These are phyloP conservation scores for Minunthozetes semirufus DNA, from an alignment of 2,888 invertebrate genomes.

Conservation along the genomic window DNA sequence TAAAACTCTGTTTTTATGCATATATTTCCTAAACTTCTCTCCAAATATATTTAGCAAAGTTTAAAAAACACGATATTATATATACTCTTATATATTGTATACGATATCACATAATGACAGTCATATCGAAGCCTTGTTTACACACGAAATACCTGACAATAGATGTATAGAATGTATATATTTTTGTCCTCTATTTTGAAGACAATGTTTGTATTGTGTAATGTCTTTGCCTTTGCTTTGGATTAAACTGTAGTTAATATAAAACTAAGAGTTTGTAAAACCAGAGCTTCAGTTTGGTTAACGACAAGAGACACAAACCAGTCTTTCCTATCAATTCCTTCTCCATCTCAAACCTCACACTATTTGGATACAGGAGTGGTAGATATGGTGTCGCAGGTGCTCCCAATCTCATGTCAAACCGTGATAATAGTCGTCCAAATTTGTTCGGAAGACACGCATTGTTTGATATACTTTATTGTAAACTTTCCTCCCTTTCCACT, in stretches of 20 bases:
- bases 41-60: too few species aligned
- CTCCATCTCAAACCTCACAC: not conserved
- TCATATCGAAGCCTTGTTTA: not conserved
- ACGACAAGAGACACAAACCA: too few species aligned
- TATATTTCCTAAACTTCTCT: too few species aligned
- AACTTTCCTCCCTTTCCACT: not conserved
- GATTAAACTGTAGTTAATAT: too few species aligned
- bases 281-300: too few species aligned
- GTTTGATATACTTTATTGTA: constrained; percentile 23
- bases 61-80: not conserved
- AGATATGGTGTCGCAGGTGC: constrained; percentile 19
- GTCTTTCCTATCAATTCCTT: not conserved
- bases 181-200: too few species aligned
- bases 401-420: constrained; percentile 14
- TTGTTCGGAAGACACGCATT: constrained; percentile 28
- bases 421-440: constrained; percentile 30
- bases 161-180: not conserved
- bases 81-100: not conserved
- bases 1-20: not conserved
- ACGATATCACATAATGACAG: not conserved
- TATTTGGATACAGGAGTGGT: not conserved
- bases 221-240: too few species aligned
- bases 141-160: not conserved
- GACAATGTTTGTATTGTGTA: too few species aligned
- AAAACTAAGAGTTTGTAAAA: too few species aligned